Conservation (phyloP, 2,113 vertebrate genomes). For the Brachyhypopomus gauderio region DNA sequence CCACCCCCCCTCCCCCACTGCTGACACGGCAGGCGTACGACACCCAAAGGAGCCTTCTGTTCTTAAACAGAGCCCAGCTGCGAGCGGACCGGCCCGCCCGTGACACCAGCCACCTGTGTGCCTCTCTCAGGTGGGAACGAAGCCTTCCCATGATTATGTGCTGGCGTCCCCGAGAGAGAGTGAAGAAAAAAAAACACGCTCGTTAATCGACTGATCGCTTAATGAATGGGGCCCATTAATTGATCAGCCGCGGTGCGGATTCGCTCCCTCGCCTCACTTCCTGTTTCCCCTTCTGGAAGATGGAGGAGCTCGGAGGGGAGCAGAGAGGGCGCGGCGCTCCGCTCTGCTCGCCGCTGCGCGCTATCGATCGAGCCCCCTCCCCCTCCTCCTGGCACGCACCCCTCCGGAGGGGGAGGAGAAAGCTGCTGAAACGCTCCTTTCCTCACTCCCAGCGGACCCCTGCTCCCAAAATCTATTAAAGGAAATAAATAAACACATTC, state of each 20-base stretch:
- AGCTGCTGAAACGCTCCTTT: slow-evolving; percentile 66
- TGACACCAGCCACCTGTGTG: slow-evolving; percentile 34
- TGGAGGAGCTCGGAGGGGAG: slow-evolving; percentile 41
- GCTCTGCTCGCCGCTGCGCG: slow-evolving; percentile 34
- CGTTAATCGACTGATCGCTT: slow-evolving; percentile 70
- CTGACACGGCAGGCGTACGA: not conserved
- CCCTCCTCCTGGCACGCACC: slow-evolving; percentile 18
- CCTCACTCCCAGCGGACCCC: slow-evolving; percentile 53
- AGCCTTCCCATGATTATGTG: slow-evolving; percentile 50
- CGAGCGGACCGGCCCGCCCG: not conserved
- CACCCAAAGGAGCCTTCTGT: slow-evolving; percentile 13
- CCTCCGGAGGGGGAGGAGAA: slow-evolving; percentile 49
- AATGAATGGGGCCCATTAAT: slow-evolving; percentile 73
- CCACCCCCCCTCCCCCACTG: not conserved
- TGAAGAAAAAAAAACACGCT: slow-evolving; percentile 59
- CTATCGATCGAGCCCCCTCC: slow-evolving; percentile 52
- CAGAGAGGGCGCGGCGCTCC: slow-evolving; percentile 31
- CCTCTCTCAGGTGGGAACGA: slow-evolving; percentile 34
- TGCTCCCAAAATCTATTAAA: slow-evolving; percentile 57
- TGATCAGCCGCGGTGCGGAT: slow-evolving; percentile 66
- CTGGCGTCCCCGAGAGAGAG: slow-evolving; percentile 55
- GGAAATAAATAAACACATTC: slow-evolving; percentile 69
- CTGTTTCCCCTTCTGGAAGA: slow-evolving; percentile 55
- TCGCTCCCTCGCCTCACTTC: slow-evolving; percentile 51
- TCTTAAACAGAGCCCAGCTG: slow-evolving; percentile 1